Base-by-base conservation (phyloP, 2,888 invertebrate genomes). In the Trissoscelio sp. region DNA sequence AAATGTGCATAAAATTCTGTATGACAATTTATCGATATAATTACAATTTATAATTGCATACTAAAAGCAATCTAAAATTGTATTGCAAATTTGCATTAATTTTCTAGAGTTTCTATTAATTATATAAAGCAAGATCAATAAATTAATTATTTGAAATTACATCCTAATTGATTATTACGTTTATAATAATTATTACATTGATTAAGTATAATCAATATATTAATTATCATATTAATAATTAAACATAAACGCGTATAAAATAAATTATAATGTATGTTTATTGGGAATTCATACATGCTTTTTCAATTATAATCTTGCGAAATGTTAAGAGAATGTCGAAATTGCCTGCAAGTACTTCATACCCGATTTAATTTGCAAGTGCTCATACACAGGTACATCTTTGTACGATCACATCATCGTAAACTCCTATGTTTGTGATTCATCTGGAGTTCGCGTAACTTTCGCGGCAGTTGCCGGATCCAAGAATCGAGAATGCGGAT, bases 351-450 rank as follows among this genome's bases (percentile, higher is more conserved):
- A 58, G 58, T n/a, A n/a, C 37, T 57, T 9, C 18, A 24, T 37
- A 46, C n/a, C 46, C 12, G 11, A 70, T 24, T 37, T 37, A 46
- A 39, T 58, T 48, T 4, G 37, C 12, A 39, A 46, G 58, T 18
- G 70, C 24, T 58, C 31, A 28, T 18, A 39, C 16, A 31, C 39
- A 42, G 22, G 51, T 53, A 20, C 20, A 53, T 73, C 31, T 44
- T 64, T 34, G 39, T 46, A 16, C 12, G 55, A 64, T 74, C 37
- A 46, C 64, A 62, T 55, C 64, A 44, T 53, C 14, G 11, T 16
- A 58, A 46, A 53, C 34, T 53, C 51, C 20, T 62, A 44, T 73
- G 37, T 64, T 73, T 73, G 62, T 44, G 44, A 64, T 64, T 44
- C 51, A 24, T 28, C 7, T 42, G 12, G 14, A 67, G 53, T 67